phyloP scores from a whole-genome alignment of 2,888 invertebrate genomes.

The Diloba caeruleocephala region DNA sequence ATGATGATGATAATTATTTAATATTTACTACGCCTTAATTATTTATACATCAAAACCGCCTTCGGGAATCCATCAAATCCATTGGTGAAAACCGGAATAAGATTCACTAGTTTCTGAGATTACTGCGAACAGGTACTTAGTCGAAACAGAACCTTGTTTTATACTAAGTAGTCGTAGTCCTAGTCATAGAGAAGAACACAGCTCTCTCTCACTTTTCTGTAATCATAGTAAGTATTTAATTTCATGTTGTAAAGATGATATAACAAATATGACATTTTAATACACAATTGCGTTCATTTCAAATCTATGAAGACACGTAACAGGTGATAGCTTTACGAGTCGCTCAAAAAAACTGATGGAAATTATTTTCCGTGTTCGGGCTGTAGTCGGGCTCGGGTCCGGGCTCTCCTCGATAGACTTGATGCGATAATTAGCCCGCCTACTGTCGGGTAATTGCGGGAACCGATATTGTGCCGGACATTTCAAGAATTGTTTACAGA shows the following conservation, averaged over 20 bases:
- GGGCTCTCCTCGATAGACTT: conserved; percentile 49
- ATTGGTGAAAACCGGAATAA: too few relatives aligned
- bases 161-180: too few relatives aligned
- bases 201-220: too few relatives aligned
- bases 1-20: too few relatives aligned
- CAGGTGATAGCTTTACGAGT: conserved; percentile 26
- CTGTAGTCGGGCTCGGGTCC: conserved; percentile 11
- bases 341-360: conserved; percentile 30
- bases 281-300: conserved; percentile 33
- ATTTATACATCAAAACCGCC: too few relatives aligned
- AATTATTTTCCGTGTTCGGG: conserved; percentile 39
- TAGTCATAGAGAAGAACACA: too few relatives aligned
- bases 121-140: too few relatives aligned
- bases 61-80: too few relatives aligned
- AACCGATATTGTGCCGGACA: conserved; percentile 63
- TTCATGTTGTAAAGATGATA: not conserved
- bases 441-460: conserved; percentile 65
- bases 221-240: too few relatives aligned
- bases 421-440: conserved; percentile 74
- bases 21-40: too few relatives aligned
- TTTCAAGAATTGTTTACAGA: conserved; percentile 53
- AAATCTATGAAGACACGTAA: conserved; percentile 19
- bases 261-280: conserved; percentile 2
- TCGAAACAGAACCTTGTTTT: too few relatives aligned
- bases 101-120: too few relatives aligned